phyloP scores from a whole-genome alignment of 1,140 invertebrate species.

The Venturia canescens region DNA sequence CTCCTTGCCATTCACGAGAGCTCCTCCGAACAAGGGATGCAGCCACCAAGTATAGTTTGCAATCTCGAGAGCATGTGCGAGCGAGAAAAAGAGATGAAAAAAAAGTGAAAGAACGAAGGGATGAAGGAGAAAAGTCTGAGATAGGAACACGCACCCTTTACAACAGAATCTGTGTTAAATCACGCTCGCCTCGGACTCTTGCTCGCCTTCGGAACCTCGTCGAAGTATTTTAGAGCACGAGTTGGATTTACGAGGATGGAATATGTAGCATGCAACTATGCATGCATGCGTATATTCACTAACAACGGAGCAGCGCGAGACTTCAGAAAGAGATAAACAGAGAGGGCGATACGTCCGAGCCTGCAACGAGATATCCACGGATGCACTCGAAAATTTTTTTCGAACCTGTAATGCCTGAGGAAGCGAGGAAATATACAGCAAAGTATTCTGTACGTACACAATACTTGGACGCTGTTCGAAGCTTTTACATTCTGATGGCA shows the following conservation, averaged over 20 bases:
- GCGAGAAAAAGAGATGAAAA: neutral
- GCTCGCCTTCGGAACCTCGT: neutral
- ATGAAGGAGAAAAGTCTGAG: slow-evolving; percentile 4
- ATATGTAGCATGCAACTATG: slow-evolving; percentile 8
- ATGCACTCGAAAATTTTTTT: slow-evolving; percentile 27
- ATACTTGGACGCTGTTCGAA: slow-evolving; percentile 57
- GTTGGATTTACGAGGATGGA: neutral
- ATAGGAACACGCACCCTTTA: slow-evolving; percentile 4
- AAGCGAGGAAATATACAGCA: slow-evolving; percentile 33
- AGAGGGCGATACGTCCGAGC: slow-evolving; percentile 10
- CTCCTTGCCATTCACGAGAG: too few relatives aligned
- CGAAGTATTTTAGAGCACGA: slow-evolving; percentile 2
- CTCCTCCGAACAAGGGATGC: too few relatives aligned
- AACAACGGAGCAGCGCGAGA: neutral
- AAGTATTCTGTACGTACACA: slow-evolving; percentile 58
- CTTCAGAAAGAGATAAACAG: slow-evolving; percentile 6
- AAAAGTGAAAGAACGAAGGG: neutral
- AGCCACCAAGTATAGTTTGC: neutral
- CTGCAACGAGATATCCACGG: slow-evolving; percentile 2
- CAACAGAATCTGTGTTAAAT: slow-evolving; percentile 11
- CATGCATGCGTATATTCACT: slow-evolving; percentile 9
- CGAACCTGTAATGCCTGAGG: slow-evolving; percentile 18
- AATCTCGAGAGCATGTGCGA: neutral
- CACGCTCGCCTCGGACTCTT: neutral
- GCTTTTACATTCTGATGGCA: slow-evolving; percentile 14